Conservation (phyloP, 1,140 invertebrate genomes). For the Meloidogyne exigua region DNA sequence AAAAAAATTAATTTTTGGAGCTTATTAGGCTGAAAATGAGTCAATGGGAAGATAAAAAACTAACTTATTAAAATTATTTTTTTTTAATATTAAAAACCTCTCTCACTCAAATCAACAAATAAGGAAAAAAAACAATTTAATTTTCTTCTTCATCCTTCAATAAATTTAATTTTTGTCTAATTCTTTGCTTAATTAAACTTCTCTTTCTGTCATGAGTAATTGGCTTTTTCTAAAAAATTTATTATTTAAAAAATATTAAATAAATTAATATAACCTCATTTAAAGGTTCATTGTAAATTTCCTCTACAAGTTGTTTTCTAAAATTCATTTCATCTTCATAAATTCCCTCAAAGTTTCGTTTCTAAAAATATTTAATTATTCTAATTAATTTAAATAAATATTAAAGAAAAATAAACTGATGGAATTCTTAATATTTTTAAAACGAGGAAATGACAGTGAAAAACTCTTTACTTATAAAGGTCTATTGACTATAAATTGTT, state of each 20-base stretch:
- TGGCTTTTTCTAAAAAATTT: neutral
- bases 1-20: too few relatives aligned
- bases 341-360: neutral
- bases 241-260: neutral
- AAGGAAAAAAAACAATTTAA: neutral
- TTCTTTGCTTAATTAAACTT: neutral
- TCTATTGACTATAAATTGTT: too few relatives aligned
- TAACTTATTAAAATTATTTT: too few relatives aligned
- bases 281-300: neutral
- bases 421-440: neutral
- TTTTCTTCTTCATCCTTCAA: neutral
- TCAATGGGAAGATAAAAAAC: too few relatives aligned
- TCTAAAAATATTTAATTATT: neutral
- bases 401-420: too few relatives aligned
- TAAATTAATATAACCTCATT: neutral
- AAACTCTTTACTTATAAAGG: too few relatives aligned
- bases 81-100: too few relatives aligned
- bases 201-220: neutral
- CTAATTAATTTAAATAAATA: neutral
- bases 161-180: neutral
- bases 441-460: too few relatives aligned
- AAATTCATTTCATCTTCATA: neutral
- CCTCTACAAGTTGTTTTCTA: neutral
- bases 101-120: neutral
- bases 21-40: too few relatives aligned